Percentiles rank a stretch among this genome's conserved stretches.
Conservation (phyloP, 2,113 vertebrate genomes). For the Collichthys lucidus region DNA sequence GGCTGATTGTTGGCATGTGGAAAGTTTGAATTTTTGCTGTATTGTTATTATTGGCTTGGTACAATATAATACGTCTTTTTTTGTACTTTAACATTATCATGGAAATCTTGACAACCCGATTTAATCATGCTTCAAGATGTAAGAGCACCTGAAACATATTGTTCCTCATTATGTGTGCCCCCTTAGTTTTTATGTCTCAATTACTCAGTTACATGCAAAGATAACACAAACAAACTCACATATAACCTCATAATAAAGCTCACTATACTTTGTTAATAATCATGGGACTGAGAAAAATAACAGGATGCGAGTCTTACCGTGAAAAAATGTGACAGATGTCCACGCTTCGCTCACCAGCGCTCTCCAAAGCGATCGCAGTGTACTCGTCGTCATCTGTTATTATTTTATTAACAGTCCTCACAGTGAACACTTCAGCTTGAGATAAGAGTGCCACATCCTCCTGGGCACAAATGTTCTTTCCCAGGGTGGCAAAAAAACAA, state of each 20-base stretch:
- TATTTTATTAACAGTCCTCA: not conserved
- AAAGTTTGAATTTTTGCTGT: no score
- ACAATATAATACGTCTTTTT: not conserved
- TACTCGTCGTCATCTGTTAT: accelerated
- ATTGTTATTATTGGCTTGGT: not conserved
- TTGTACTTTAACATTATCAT: not conserved
- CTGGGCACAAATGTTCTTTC: slow-evolving; percentile 3
- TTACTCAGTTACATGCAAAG: no score
- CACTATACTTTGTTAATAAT: not conserved
- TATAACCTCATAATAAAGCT: not conserved
- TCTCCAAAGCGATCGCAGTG: slow-evolving; percentile 57
- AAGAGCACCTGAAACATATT: not conserved
- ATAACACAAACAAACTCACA: not conserved
- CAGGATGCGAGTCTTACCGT: slow-evolving; percentile 64
- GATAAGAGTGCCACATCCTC: slow-evolving; percentile 54
- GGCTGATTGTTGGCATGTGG: no score
- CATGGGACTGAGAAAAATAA: not conserved
- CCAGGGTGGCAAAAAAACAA: slow-evolving; percentile 68
- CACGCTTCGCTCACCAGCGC: not conserved
- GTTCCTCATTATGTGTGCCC: no score
- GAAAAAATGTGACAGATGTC: slow-evolving; percentile 66
- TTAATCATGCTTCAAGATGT: not conserved
- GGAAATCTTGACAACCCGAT: not conserved
- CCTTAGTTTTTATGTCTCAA: not conserved
- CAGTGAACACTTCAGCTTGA: slow-evolving; percentile 78